Evolutionary conservation across 1,140 invertebrate genomes (phyloP).

Genomic region (Drosophila sproati): DNA sequence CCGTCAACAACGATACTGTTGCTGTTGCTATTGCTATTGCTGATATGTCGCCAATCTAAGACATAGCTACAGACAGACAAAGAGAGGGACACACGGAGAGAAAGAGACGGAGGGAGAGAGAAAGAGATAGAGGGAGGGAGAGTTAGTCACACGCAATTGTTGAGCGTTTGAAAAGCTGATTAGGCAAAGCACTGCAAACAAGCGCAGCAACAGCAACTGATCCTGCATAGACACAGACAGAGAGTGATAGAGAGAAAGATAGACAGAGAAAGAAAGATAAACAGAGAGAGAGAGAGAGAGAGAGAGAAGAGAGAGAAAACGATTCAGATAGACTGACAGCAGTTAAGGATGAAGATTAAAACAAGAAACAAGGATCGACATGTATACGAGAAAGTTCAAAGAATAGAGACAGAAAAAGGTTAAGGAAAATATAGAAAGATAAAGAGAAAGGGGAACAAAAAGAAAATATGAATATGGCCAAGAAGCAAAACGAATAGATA

Average conservation of each 20-base stretch:
- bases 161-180: background rate
- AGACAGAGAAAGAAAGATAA: too few species aligned
- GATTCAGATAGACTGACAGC: too few species aligned
- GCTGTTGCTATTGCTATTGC: conserved; percentile 10
- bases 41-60: conserved; percentile 22
- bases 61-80: background rate
- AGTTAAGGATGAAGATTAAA: too few species aligned
- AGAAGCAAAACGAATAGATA: too few species aligned
- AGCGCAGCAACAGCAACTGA: background rate
- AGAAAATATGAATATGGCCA: too few species aligned
- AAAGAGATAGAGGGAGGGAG: background rate
- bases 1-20: conserved; percentile 36
- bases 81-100: background rate
- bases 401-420: too few species aligned
- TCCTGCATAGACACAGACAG: background rate
- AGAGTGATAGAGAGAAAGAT: background rate
- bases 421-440: too few species aligned
- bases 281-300: too few species aligned
- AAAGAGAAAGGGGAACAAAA: too few species aligned
- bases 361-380: too few species aligned
- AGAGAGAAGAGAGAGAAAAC: too few species aligned
- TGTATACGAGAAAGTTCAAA: too few species aligned
- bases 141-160: conserved; percentile 6
- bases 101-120: background rate
- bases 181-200: background rate